Conservation (phyloP, 1,140 invertebrate species). For the Phenacoccus solenopsis region DNA sequence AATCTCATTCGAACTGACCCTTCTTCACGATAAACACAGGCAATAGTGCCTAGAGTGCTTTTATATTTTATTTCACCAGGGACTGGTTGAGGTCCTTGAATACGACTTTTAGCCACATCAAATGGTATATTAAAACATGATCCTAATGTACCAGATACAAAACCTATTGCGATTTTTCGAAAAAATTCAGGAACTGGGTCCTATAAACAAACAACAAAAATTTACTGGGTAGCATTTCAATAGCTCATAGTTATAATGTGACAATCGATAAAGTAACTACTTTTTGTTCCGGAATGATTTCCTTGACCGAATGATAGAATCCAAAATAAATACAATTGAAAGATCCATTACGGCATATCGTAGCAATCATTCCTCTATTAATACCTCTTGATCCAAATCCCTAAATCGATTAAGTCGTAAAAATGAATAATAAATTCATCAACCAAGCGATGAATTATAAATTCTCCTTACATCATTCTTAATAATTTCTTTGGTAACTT, state of each 20-base stretch:
- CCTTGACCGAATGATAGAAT: conserved; percentile 84
- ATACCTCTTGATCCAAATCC: conserved; percentile 65
- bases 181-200: conserved; percentile 52
- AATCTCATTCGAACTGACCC: too few relatives aligned
- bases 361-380: conserved; percentile 79
- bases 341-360: conserved; percentile 69
- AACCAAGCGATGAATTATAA: conserved; percentile 9
- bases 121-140: conserved; percentile 87
- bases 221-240: not conserved
- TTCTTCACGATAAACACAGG: conserved; percentile 69
- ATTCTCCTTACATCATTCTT: conserved; percentile 38
- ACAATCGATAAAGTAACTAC: too few relatives aligned
- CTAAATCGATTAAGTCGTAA: conserved; percentile 23
- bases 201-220: conserved; percentile 33
- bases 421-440: not conserved
- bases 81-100: conserved; percentile 78
- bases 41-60: conserved; percentile 58
- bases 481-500: conserved; percentile 65
- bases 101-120: conserved; percentile 88
- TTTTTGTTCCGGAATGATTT: conserved; percentile 51
- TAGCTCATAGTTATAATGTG: too few relatives aligned
- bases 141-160: conserved; percentile 66
- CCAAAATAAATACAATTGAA: conserved; percentile 92
- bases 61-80: conserved; percentile 60
- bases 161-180: conserved; percentile 63